Evolutionary conservation across 1,140 invertebrate genomes (phyloP), one percentile per base, ranked within the genome.

Genomic region (Hylyphantes graminicola): DNA sequence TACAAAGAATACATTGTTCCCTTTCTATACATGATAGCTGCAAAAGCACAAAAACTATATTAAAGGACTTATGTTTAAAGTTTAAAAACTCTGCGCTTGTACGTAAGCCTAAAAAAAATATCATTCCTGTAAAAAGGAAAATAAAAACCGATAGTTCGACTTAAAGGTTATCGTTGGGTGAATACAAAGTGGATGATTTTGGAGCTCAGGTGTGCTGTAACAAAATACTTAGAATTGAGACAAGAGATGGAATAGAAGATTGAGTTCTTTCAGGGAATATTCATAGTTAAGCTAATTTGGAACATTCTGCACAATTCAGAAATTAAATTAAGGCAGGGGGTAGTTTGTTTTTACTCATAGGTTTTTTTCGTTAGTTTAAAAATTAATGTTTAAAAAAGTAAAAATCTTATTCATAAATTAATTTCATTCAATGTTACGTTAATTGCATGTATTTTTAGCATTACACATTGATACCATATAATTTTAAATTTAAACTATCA

Each of bases 141-240:
- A 83, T 83, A 61, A 74, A 54, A 83, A 65, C 51, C 74, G 72
- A 83, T 83, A 83, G 65, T 74, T 75, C 19, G 72, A 75, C 80
- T 73, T 79, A 73, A 35, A 75, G 80, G 75, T 67, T 50, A 65
- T 57, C 70, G 61, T 73, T 54, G 50, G 19, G 13, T 65, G 80
- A 83, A 83, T 83, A 75, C 80, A 65, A 83, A 83, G 72, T 75
- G 57, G 80, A 48, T 75, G 68, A 54, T 65, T 83, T 75, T 48
- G 75, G 75, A 72, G 80, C 80, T 74, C 80, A 83, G 80, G 80
- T 83, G 80, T 53, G 61, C 12, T 67, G 63, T 65, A 74, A 64
- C 67, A 83, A 74, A 61, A 75, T 63, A 53, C 79, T 81, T 72
- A 81, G 73, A 81, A 72, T 48, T 54, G n/a, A n/a, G 59, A 80